A percentile compares a stretch with the other conserved stretches of the same genome.
These are phyloP conservation scores for Psittacula echo DNA, from an alignment of 2,797 vertebrate species.

Conservation along the genomic window DNA sequence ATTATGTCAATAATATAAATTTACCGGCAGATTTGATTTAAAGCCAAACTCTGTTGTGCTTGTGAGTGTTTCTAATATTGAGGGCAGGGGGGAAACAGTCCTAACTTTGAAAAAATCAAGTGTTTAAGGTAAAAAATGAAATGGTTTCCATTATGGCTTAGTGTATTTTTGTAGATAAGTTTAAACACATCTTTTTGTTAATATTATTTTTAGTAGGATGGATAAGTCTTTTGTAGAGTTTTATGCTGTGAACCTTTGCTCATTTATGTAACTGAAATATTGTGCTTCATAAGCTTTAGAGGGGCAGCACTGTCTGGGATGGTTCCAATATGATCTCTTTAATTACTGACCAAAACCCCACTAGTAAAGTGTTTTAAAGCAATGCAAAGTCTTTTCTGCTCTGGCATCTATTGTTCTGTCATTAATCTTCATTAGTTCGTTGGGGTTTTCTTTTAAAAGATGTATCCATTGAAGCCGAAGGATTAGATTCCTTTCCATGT, in stretches of 20 bases:
- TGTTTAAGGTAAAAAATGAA: not conserved
- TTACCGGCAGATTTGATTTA: conserved; percentile 1
- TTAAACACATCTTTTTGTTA: not conserved
- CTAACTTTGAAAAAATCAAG: not conserved
- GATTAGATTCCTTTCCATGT: not conserved
- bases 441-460: not conserved
- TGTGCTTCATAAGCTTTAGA: fast-evolving
- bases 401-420: not conserved
- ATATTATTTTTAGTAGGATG: not conserved
- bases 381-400: not conserved
- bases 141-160: not conserved
- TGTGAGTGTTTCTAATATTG: not conserved
- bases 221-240: conserved; percentile 4
- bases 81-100: not conserved
- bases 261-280: not conserved
- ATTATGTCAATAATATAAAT: not conserved
- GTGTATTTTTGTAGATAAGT: fast-evolving
- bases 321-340: not conserved
- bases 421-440: not conserved
- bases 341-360: not conserved
- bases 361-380: not conserved
- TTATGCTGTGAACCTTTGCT: not conserved
- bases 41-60: conserved; percentile 11
- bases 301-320: not conserved
- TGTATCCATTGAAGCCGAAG: not conserved